Evolutionary conservation across 2,797 vertebrate genomes (phyloP).

Genomic region (Enteromius afrohamiltoni): DNA sequence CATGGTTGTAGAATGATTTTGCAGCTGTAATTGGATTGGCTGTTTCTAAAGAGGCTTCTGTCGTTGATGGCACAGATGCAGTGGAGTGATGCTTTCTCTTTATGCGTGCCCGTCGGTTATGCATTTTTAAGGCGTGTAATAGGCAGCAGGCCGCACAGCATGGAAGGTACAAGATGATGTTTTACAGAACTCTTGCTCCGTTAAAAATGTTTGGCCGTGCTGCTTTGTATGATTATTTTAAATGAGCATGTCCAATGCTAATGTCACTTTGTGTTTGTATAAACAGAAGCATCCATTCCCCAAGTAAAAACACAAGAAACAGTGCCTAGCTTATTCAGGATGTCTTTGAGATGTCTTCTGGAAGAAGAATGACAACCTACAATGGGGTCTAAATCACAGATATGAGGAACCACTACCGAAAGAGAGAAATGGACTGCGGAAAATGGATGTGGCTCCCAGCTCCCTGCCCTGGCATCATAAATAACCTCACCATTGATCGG

Average conservation of each 20-base stretch:
- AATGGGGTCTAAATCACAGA: constrained; percentile 63
- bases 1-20: constrained; percentile 30
- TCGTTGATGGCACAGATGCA: constrained; percentile 30
- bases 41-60: constrained; percentile 35
- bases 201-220: constrained; percentile 10
- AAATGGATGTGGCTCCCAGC: constrained; percentile 70
- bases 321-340: neutral
- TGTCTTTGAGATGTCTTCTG: neutral
- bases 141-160: neutral
- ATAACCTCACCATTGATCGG: constrained; percentile 77
- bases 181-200: constrained; percentile 27
- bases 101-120: constrained; percentile 16
- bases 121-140: constrained; percentile 33
- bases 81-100: constrained; percentile 36
- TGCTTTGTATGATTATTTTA: constrained; percentile 29
- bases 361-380: constrained; percentile 11
- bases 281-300: neutral
- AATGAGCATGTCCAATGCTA: constrained; percentile 9
- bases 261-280: constrained; percentile 34
- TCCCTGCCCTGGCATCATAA: constrained; percentile 67
- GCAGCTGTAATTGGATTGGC: constrained; percentile 39
- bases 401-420: constrained; percentile 52
- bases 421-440: constrained; percentile 54
- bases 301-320: constrained; percentile 6
- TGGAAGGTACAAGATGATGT: constrained; percentile 20